Evolutionary conservation across 2,797 vertebrate genomes (phyloP).

Genomic region (Amphiprion clarkii): DNA sequence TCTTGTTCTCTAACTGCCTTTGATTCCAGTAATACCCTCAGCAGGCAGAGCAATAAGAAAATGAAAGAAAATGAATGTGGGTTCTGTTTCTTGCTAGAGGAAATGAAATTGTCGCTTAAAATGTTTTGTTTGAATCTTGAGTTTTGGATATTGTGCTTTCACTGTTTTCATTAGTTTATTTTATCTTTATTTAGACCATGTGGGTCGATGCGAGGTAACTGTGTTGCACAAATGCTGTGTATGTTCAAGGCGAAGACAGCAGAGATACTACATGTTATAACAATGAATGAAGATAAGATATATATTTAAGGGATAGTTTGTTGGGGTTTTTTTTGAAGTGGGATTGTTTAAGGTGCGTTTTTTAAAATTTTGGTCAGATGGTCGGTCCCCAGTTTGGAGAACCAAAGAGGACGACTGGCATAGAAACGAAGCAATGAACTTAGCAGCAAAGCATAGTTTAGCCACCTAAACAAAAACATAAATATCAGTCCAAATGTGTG

Average conservation of each 20-base stretch:
- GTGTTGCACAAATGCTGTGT: not conserved
- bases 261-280: not conserved
- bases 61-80: not conserved
- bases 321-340: too few species aligned
- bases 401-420: not conserved
- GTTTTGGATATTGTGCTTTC: not conserved
- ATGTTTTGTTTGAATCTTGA: conserved; percentile 9
- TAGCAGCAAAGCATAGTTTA: too few species aligned
- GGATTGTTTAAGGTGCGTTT: too few species aligned
- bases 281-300: not conserved
- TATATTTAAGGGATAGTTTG: too few species aligned
- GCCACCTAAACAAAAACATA: too few species aligned
- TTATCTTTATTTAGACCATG: not conserved
- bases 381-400: not conserved
- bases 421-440: too few species aligned
- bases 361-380: not conserved
- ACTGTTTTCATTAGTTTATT: conserved; percentile 3
- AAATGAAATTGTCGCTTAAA: conserved; percentile 18
- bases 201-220: not conserved
- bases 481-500: too few species aligned
- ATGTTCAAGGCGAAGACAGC: not conserved
- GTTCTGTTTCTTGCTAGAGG: not conserved
- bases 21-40: conserved; percentile 30
- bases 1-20: conserved; percentile 36
- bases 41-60: conserved; percentile 9